Evolutionary conservation across 37 sponge, comb jelly and placozoan genomes (phyloP).

Genomic region (Aplysina aerophoba): DNA sequence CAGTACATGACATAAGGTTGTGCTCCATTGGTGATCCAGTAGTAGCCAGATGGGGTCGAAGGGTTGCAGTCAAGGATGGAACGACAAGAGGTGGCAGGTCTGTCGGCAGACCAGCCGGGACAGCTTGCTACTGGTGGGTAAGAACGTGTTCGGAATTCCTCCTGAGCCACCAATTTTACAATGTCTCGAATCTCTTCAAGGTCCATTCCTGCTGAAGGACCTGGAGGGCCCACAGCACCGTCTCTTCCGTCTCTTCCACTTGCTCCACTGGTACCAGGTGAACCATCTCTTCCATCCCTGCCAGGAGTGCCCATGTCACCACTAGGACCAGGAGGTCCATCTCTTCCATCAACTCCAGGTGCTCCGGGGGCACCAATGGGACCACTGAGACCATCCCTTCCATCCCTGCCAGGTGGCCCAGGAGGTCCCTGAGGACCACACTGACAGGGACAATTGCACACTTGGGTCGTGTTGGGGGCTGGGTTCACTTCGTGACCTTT

Average conservation of each 20-base stretch:
- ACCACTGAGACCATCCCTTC: neutral
- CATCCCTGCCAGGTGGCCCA: neutral
- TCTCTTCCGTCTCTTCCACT: neutral
- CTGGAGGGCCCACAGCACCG: neutral
- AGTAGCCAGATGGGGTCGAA: neutral
- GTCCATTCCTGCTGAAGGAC: neutral
- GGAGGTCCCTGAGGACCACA: neutral
- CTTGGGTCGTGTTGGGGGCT: too few species aligned
- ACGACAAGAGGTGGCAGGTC: neutral
- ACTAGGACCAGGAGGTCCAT: neutral
- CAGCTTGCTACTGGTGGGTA: neutral
- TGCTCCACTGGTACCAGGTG: neutral
- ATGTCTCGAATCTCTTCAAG: neutral
- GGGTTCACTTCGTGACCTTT: neutral
- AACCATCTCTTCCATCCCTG: neutral
- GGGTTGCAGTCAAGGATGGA: conserved; percentile 7
- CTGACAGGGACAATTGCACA: neutral
- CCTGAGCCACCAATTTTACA: neutral
- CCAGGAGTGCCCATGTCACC: neutral
- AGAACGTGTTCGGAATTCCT: neutral
- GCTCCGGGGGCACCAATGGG: too few species aligned
- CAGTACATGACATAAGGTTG: neutral
- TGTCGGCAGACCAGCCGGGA: neutral
- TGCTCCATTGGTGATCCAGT: neutral
- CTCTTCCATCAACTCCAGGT: too few species aligned